Evolutionary conservation across 1,140 invertebrate species (phyloP).

Genomic region (Drusus annulatus): DNA sequence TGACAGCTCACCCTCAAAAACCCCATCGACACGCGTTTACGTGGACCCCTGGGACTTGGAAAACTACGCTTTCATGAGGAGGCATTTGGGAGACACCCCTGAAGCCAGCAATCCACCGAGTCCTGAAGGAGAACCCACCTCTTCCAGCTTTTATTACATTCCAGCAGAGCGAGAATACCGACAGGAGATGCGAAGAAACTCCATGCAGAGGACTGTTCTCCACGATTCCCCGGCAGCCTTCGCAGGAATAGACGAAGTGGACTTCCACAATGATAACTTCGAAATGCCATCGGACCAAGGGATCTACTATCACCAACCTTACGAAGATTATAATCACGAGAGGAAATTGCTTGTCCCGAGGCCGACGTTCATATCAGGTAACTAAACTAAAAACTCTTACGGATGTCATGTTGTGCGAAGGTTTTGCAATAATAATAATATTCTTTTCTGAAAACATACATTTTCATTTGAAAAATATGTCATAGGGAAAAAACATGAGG

Average conservation of each 20-base stretch:
- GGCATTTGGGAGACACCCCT: slow-evolving; percentile 71
- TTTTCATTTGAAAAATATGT: no score
- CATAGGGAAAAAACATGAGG: no score
- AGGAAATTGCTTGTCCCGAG: slow-evolving; percentile 55
- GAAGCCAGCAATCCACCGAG: slow-evolving; percentile 70
- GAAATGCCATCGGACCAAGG: slow-evolving; percentile 51
- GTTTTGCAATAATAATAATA: no score
- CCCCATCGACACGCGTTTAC: slow-evolving; percentile 72
- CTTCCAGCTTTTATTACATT: slow-evolving; percentile 73
- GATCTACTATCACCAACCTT: slow-evolving; percentile 50
- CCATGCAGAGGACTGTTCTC: slow-evolving; percentile 59
- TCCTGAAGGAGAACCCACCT: slow-evolving; percentile 69
- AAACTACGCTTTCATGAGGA: slow-evolving; percentile 77
- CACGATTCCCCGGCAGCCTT: slow-evolving; percentile 63
- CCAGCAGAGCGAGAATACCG: slow-evolving; percentile 69
- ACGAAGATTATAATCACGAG: slow-evolving; percentile 52
- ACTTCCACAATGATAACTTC: slow-evolving; percentile 61
- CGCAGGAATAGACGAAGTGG: slow-evolving; percentile 60
- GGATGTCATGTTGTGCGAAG: no score
- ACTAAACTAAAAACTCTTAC: background rate
- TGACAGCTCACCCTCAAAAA: slow-evolving; percentile 61
- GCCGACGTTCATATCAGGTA: slow-evolving; percentile 50
- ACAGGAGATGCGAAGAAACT: slow-evolving; percentile 61
- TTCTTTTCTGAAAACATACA: no score
- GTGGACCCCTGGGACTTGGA: slow-evolving; percentile 83